Evolutionary conservation across 2,797 vertebrate species (phyloP).

Genomic region (Chelon auratus): DNA sequence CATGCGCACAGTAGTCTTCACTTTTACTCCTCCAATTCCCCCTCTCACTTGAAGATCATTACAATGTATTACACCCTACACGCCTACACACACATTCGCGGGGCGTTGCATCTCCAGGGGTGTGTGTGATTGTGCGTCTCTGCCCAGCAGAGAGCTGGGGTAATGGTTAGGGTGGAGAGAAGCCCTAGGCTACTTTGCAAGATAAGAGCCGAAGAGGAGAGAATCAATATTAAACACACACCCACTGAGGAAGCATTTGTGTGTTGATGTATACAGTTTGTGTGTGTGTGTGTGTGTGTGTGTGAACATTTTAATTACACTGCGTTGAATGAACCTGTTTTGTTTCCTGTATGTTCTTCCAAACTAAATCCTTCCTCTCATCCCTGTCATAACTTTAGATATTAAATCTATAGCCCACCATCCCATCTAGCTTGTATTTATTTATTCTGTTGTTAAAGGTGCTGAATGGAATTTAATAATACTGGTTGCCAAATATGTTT

Average conservation of each 20-base stretch:
- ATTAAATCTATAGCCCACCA: too few relatives aligned
- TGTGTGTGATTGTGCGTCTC: slow-evolving; percentile 17
- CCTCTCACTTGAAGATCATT: slow-evolving; percentile 22
- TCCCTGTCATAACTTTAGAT: background rate
- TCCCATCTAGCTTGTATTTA: background rate
- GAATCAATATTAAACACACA: slow-evolving; percentile 74
- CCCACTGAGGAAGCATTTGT: slow-evolving; percentile 28
- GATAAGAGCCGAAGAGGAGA: slow-evolving; percentile 67
- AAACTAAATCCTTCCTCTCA: background rate
- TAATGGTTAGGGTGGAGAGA: slow-evolving; percentile 75
- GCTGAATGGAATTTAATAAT: slow-evolving; percentile 1
- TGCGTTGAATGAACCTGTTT: slow-evolving; percentile 5
- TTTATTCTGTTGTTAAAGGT: slow-evolving; percentile 10
- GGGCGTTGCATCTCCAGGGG: slow-evolving; percentile 3
- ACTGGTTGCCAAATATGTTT: background rate
- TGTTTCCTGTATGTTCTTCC: slow-evolving; percentile 2
- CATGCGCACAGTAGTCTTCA: too few relatives aligned
- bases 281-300: slow-evolving; percentile 13
- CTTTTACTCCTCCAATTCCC: background rate
- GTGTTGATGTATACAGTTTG: background rate
- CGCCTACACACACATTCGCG: slow-evolving; percentile 33
- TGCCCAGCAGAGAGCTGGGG: slow-evolving; percentile 66
- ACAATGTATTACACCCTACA: slow-evolving; percentile 18
- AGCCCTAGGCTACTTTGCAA: slow-evolving; percentile 68
- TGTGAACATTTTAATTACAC: slow-evolving; percentile 39